Percentiles rank a stretch among this genome's conserved stretches.
Evolutionary conservation across 2,888 invertebrate species (phyloP).

Genomic region (Drosophila anceps): DNA sequence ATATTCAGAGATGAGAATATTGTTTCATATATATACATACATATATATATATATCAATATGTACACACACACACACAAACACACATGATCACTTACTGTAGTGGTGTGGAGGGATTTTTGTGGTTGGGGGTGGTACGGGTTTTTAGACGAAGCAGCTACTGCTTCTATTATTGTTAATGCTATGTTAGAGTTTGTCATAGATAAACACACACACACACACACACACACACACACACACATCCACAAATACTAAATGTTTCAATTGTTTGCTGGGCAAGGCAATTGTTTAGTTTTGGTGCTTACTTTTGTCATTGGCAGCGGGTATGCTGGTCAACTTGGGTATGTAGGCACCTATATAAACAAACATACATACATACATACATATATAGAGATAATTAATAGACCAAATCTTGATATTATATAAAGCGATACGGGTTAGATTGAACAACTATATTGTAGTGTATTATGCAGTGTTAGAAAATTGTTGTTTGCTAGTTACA

Average conservation of each 20-base stretch:
- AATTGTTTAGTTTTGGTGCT: constrained; percentile 46
- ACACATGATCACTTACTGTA: constrained; percentile 5
- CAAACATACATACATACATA: background rate
- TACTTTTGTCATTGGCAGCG: constrained; percentile 30
- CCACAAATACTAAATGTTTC: constrained; percentile 13
- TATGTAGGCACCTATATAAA: background rate
- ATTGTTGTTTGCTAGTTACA: constrained; percentile 39
- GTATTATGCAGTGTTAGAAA: constrained; percentile 33
- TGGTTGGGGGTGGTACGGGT: constrained; percentile 10
- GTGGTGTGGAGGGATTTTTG: constrained; percentile 8
- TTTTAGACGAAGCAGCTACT: constrained; percentile 49
- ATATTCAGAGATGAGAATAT: constrained; percentile 55
- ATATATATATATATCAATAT: constrained; percentile 43
- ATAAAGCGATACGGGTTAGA: constrained; percentile 22
- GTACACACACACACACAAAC: background rate
- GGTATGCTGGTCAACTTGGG: constrained; percentile 12
- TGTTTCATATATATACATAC: constrained; percentile 54
- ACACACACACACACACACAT: background rate
- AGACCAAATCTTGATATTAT: constrained; percentile 26
- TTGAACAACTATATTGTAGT: constrained; percentile 20
- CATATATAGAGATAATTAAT: background rate
- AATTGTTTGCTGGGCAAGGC: constrained; percentile 41
- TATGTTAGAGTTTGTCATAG: constrained; percentile 30
- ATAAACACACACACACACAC: constrained; percentile 9
- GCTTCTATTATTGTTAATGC: constrained; percentile 55